Conservation (phyloP, 2,113 vertebrate species). For the Carassius carassius region DNA sequence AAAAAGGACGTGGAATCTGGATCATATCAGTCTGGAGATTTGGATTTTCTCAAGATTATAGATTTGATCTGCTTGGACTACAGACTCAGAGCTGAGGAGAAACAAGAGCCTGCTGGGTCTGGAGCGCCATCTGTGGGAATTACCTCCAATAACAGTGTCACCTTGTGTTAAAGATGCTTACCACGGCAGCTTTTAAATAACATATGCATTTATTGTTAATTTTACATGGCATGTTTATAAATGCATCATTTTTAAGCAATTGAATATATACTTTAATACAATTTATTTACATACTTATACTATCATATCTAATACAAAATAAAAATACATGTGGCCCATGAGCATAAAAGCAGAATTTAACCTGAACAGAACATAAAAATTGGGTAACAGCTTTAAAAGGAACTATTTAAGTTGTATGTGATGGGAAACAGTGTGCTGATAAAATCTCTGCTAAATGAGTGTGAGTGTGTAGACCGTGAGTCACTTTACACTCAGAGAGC, state of each 20-base stretch:
- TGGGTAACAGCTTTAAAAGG: neutral
- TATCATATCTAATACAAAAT: too few species aligned
- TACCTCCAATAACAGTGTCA: neutral
- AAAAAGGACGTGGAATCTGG: neutral
- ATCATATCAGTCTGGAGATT: conserved; percentile 3
- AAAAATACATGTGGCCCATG: too few species aligned
- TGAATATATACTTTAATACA: too few species aligned
- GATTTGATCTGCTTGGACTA: neutral
- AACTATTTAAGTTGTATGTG: neutral
- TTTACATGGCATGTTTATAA: too few species aligned
- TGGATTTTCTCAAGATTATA: conserved; percentile 1
- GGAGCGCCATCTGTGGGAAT: conserved; percentile 47
- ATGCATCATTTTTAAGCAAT: too few species aligned
- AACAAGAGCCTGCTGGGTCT: neutral
- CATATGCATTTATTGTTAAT: too few species aligned
- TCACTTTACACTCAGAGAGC: neutral
- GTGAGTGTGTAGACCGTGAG: neutral
- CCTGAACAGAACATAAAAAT: neutral
- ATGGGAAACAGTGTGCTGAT: neutral
- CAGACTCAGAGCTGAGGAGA: neutral
- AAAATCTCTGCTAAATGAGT: neutral
- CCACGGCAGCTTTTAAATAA: too few species aligned
- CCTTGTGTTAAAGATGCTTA: neutral
- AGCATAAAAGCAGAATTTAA: too few species aligned
- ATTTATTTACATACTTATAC: too few species aligned